phyloP scores from a whole-genome alignment of 2,113 vertebrate genomes.

The Melanocharis versteri region DNA sequence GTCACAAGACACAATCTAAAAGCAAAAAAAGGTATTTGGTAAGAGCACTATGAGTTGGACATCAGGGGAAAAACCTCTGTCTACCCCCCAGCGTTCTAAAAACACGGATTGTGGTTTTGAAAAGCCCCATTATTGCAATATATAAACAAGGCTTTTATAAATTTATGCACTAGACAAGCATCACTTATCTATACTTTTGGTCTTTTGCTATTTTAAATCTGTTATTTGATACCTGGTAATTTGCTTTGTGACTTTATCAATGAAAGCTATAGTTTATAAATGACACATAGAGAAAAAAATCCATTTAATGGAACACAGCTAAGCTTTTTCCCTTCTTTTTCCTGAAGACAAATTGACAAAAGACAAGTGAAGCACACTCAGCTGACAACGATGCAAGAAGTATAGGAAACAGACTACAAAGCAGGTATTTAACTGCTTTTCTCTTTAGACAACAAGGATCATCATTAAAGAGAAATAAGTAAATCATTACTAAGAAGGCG shows the following conservation, averaged over 20 bases:
- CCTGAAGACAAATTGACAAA: neutral
- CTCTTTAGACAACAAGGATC: neutral
- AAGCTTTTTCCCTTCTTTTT: neutral
- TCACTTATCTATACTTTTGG: neutral
- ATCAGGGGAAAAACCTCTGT: neutral
- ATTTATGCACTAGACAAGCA: neutral
- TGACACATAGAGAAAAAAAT: neutral
- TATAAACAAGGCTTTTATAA: neutral
- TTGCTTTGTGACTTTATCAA: neutral
- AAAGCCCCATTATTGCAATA: neutral
- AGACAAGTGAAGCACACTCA: neutral
- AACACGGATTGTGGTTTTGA: neutral
- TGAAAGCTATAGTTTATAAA: neutral
- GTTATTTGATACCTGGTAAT: neutral
- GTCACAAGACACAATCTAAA: neutral
- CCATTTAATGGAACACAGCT: neutral
- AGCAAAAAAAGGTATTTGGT: neutral
- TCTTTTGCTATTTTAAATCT: neutral
- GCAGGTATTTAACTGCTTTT: neutral
- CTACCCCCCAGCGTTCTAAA: rapidly evolving
- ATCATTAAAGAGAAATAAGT: neutral
- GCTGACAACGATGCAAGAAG: neutral
- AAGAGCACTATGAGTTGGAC: neutral
- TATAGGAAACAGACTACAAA: neutral
- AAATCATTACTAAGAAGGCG: neutral